Evolutionary conservation across 2,888 invertebrate species (phyloP).

Genomic region (Dexiosoma caninum): DNA sequence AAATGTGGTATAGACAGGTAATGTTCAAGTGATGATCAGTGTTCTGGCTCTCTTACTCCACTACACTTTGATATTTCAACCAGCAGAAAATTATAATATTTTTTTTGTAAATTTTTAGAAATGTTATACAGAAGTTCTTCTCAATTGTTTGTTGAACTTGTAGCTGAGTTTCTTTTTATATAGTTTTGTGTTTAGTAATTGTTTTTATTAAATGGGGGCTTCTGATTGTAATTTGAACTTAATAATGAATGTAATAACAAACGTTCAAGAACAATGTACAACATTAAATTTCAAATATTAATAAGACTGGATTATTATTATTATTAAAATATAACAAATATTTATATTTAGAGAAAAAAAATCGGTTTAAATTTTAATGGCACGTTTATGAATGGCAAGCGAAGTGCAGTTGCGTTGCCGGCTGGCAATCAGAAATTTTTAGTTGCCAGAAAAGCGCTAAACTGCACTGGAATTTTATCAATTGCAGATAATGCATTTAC

Average conservation of each 20-base stretch:
- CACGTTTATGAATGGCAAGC: too few relatives aligned
- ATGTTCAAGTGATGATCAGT: background rate
- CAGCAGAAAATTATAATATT: conserved; percentile 31
- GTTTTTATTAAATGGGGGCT: conserved; percentile 15
- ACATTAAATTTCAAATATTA: background rate
- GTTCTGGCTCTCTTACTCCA: background rate
- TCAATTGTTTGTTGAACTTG: background rate
- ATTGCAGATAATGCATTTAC: too few relatives aligned
- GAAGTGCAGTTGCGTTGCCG: too few relatives aligned
- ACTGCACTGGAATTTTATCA: too few relatives aligned
- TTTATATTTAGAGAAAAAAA: too few relatives aligned
- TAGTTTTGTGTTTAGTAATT: background rate
- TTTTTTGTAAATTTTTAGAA: conserved; percentile 10
- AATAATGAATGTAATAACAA: background rate
- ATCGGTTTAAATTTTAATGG: too few relatives aligned
- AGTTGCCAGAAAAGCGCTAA: too few relatives aligned
- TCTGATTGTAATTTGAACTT: conserved; percentile 1
- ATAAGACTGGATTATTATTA: conserved; percentile 2
- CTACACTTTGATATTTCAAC: conserved; percentile 7
- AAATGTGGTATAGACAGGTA: too few relatives aligned
- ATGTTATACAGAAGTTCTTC: background rate
- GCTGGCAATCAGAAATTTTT: too few relatives aligned
- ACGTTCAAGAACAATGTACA: background rate
- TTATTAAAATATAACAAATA: too few relatives aligned
- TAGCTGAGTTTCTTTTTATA: background rate